A percentile compares a stretch with the other conserved stretches of the same genome.
Evolutionary conservation across 2,113 vertebrate genomes (phyloP).

Genomic region (Camelus bactrianus): DNA sequence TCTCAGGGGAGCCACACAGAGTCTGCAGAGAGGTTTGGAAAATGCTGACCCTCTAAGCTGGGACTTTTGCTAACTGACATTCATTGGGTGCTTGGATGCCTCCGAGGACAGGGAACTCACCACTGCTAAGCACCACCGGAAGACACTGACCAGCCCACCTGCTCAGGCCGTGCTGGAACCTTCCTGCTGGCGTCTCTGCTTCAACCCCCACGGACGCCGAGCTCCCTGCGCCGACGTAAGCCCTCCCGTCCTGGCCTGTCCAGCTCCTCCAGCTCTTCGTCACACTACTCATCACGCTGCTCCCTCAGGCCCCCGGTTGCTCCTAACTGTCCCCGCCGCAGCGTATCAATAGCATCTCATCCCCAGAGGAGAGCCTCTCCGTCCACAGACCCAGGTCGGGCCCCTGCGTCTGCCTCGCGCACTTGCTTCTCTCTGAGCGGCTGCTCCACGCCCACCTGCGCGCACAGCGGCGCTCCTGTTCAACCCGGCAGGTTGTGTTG

Average conservation of each 20-base stretch:
- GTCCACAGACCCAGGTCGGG: no score
- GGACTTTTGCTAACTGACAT: not conserved
- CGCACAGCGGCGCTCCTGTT: not conserved
- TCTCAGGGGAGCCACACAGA: not conserved
- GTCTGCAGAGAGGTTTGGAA: not conserved
- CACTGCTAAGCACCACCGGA: not conserved
- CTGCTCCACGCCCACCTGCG: not conserved
- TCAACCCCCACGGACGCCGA: no score
- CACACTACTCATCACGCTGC: not conserved
- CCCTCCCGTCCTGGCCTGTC: not conserved
- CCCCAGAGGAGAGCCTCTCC: not conserved
- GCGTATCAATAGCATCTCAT: not conserved
- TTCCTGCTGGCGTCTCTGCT: not conserved
- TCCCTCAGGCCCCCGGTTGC: not conserved
- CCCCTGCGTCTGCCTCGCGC: fast-evolving
- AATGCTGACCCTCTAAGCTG: not conserved
- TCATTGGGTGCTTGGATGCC: not conserved
- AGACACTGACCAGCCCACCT: not conserved
- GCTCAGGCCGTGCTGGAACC: not conserved
- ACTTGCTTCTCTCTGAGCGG: not conserved
- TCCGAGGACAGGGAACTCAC: not conserved
- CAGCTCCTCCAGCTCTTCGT: not conserved
- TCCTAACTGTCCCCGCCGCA: not conserved
- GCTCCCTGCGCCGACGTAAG: not conserved
- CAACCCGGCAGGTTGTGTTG: not conserved